Conservation (phyloP, 2,888 invertebrate species). For the Tenthredo livida region DNA sequence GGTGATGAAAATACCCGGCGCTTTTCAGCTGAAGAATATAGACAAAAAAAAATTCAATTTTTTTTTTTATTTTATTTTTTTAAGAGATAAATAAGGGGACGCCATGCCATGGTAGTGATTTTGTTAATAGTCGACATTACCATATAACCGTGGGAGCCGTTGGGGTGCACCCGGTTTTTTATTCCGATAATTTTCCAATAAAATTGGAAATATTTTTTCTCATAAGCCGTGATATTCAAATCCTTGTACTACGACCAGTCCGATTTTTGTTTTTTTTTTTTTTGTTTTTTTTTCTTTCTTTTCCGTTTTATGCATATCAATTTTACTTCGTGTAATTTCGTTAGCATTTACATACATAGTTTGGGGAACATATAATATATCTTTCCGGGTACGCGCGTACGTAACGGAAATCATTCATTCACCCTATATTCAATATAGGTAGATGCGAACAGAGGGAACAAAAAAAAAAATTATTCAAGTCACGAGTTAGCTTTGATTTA, state of each 20-base stretch:
- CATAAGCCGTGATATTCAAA: conserved; percentile 9
- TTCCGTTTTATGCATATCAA: not conserved
- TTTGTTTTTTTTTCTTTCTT: not conserved
- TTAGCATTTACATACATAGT: not conserved
- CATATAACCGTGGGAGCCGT: conserved; percentile 11
- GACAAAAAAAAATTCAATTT: not conserved
- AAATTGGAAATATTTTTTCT: conserved; percentile 18
- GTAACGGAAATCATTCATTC: not conserved
- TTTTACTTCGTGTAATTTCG: not conserved
- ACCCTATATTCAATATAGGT: not conserved
- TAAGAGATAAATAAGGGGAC: conserved; percentile 5
- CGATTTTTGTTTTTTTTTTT: not conserved
- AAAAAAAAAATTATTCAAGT: not conserved
- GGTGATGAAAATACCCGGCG: not conserved
- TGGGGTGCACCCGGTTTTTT: not conserved
- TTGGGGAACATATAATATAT: not conserved
- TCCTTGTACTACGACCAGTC: conserved; percentile 13
- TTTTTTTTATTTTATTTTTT: not conserved
- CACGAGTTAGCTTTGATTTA: not conserved
- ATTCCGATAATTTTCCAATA: conserved; percentile 33
- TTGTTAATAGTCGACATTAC: conserved; percentile 26
- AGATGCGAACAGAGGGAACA: not conserved
- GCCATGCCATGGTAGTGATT: not conserved
- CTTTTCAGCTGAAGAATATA: not conserved
- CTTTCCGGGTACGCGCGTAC: not conserved